phyloP scores from a whole-genome alignment of 1,140 invertebrate genomes.

The Bombyx mandarina region DNA sequence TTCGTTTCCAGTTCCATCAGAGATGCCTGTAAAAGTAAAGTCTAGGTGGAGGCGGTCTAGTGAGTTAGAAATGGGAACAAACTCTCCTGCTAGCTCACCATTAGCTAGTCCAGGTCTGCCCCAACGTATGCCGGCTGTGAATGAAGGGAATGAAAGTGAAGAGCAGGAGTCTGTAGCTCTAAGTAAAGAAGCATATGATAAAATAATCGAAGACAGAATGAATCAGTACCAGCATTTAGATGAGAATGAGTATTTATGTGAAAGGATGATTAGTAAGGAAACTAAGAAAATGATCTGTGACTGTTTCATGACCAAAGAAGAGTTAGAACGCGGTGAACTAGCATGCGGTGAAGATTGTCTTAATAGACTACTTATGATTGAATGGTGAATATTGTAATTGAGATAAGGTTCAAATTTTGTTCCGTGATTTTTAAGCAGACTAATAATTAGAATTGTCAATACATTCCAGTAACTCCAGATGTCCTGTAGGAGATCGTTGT shows the following conservation, averaged over 20 bases:
- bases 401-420: not conserved
- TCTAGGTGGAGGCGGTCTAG: conserved; percentile 87
- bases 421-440: not conserved
- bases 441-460: no score
- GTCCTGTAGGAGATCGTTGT: conserved; percentile 89
- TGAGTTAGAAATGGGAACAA: conserved; percentile 82
- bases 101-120: conserved; percentile 52
- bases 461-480: conserved; percentile 85
- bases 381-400: conserved; percentile 81
- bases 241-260: conserved; percentile 89
- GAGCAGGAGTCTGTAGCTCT: conserved; percentile 28
- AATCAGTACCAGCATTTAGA: conserved; percentile 85
- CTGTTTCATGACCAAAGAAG: conserved; percentile 91
- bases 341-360: conserved; percentile 97
- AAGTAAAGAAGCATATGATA: conserved; percentile 59
- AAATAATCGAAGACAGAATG: conserved; percentile 79
- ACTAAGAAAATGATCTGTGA: conserved; percentile 95
- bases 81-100: conserved; percentile 51
- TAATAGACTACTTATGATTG: conserved; percentile 97
- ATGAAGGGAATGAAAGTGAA: conserved; percentile 28
- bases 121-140: conserved; percentile 33
- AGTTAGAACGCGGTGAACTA: conserved; percentile 84
- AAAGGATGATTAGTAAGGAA: conserved; percentile 87
- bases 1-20: conserved; percentile 62
- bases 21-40: conserved; percentile 87